Base-by-base conservation (phyloP, 2,113 vertebrate species). In the Colistium nudipinnis region DNA sequence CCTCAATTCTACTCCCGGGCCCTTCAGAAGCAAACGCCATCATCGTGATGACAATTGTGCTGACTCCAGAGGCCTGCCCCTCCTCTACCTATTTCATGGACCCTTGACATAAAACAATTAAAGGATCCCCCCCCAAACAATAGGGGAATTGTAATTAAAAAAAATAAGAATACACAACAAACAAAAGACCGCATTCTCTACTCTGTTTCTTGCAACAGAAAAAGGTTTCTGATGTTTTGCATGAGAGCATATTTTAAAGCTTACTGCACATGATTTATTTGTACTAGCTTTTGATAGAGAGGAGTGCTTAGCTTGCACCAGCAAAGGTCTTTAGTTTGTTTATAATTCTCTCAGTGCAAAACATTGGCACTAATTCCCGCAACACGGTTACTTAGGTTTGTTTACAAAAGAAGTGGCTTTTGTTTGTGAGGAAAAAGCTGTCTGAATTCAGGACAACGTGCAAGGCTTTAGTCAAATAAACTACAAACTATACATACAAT, bases 61-160 rank as follows among this genome's bases (percentile, higher is more conserved):
- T 14, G 62, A 68, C 69, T 80, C 81, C 78, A 64, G 73, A 76
- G 61, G 53, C 43, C 41, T 55, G 6, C 8, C 59, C 45, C 72
- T 70, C 56, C 54, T 83, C 52, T 52, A 53, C 56, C 49, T 79
- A 83, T 87, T 90, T 90, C 83, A 89, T 79, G 82, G 70, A 82
- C 67, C 65, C 68, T 78, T 87, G 76, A 84, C 81, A 85, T 80
- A 60, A 81, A 27, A 83, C n/a, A 86, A 83, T 68, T 52, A 43
- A 44, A 57, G 73, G 76, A 87, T 86, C 35, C 13, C 22, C 35
- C 47, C 24, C 20, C 17, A 6, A 65, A 36, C 39, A 71, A 52
- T 36, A n/a, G 12, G 31, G 38, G 44, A 56, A 70, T 67, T 62
- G 35, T 51, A 76, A 80, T 75, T 54, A 66, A 56, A 76, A 74